Base-by-base conservation (phyloP, 1,140 invertebrate genomes). In the Popillia japonica region DNA sequence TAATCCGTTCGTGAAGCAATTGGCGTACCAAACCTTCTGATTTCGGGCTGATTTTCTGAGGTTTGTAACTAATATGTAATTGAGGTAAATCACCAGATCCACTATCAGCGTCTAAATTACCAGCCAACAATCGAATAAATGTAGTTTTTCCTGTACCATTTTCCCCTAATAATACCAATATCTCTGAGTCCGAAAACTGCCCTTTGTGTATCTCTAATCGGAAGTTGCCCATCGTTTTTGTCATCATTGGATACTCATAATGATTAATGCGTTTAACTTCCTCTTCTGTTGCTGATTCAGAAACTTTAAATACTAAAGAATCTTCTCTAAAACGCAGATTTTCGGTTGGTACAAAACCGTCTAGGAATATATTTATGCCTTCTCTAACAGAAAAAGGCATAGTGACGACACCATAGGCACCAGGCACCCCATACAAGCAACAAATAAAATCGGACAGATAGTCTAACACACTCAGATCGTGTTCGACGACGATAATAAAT, bases 61-160 rank as follows among this genome's bases (percentile, higher is more conserved):
- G 99, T 88, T 99, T 99, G 89, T 99, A 99, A 88, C 98, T 99
- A 83, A 99, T 98, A 86, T 99, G 96, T 78, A 99, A 87, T 83
- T 95, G 92, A 3, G 98, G 98, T 79, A 99, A 90, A 80, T 95
- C 94, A 77, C 90, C 94, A 79, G 91, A 93, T 84, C 95, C 97
- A 81, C 92, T 92, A 90, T 99, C 98, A 11, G 98, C 94, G 82
- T 94, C 90, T 81, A 99, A 89, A 85, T 97, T 96, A 48, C 99
- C 99, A 84, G 98, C 99, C 81, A 99, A 89, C 95, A 99, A 97
- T 84, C 97, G 91, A 85, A 99, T 99, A 83, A 99, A 98, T 14
- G 99, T 99, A 0, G 99, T 99, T 89, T 99, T 99, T 64, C 99
- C 99, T 68, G 99, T 99, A 80, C 99, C 99, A 90, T 99, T 99